Conservation (phyloP, 1,140 invertebrate genomes). For the Acromyrmex charruanus region DNA sequence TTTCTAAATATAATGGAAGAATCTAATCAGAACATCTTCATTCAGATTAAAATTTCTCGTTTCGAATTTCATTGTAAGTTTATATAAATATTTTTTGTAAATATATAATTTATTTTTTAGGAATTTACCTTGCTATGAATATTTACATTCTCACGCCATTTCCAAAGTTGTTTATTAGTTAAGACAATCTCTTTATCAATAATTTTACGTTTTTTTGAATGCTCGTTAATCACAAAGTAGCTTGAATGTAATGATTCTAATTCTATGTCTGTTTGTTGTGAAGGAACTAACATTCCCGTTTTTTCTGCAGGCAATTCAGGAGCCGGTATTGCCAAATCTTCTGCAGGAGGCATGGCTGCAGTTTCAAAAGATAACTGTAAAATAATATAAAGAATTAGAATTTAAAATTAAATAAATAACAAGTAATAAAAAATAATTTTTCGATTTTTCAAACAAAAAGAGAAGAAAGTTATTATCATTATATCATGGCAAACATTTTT, state of each 20-base stretch:
- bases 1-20: not conserved
- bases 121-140: not conserved
- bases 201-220: not conserved
- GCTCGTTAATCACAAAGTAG: not conserved
- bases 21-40: not conserved
- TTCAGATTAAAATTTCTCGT: not conserved
- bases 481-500: not conserved
- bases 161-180: fast-evolving
- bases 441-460: not conserved
- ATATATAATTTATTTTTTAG: not conserved
- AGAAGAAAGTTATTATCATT: not conserved
- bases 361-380: not conserved
- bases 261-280: not conserved
- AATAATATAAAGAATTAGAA: not conserved
- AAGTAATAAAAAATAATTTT: not conserved
- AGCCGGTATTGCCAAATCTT: not conserved
- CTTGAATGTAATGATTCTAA: not conserved
- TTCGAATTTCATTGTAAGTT: not conserved
- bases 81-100: not conserved
- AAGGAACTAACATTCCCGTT: not conserved
- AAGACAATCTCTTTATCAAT: not conserved
- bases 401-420: slow-evolving; percentile 19
- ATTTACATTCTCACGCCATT: not conserved
- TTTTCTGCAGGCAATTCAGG: not conserved
- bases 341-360: not conserved